Base-by-base conservation (phyloP, 2,797 vertebrate genomes). In the Pitangus sulphuratus region DNA sequence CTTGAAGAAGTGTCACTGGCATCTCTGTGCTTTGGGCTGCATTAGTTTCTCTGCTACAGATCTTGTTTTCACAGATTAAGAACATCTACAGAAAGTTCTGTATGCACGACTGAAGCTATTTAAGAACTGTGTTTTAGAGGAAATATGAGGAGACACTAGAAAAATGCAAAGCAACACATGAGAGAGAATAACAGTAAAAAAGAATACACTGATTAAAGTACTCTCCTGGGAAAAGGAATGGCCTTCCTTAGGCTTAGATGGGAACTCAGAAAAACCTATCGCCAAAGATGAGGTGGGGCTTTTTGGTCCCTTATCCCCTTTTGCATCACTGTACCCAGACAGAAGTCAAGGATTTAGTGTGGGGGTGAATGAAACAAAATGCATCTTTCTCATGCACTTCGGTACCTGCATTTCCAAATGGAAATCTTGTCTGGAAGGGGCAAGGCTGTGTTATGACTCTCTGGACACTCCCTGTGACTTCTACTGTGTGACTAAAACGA, bases 21-120 rank as follows among this genome's bases (percentile, higher is more conserved):
- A 54, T 89, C 37, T 82, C 70, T 57, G 40, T 81, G 40, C 70
- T 93, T 70, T 76, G 53, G 78, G 71, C 54, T 91, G 92, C 57
- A 60, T 87, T 90, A 69, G 75, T 65, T 93, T 89, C 75, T 64
- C 42, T 80, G 39, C 50, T 79, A 31, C 53, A 53, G 61, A 90
- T 92, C 80, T 89, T 87, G 76, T 92, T 97, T 89, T 74, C 82
- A 39, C 60, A 80, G 75, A 89, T 91, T 95, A 93, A 88, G 87
- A 79, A 58, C 47, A 89, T 62, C 72, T 82, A 84, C 45, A 25
- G 89, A 92, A 97, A 93, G 89, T 89, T 87, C 86, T 50, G 37
- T 77, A 71, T 92, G 78, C 81, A 84, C 0, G 2, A 77, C 72
- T 95, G 93, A 91, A 90, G 93, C 74, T 90, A 37, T 84, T 95